These are phyloP conservation scores for Heterodera filipjevi DNA, from an alignment of 2,888 invertebrate genomes.

Conservation along the genomic window DNA sequence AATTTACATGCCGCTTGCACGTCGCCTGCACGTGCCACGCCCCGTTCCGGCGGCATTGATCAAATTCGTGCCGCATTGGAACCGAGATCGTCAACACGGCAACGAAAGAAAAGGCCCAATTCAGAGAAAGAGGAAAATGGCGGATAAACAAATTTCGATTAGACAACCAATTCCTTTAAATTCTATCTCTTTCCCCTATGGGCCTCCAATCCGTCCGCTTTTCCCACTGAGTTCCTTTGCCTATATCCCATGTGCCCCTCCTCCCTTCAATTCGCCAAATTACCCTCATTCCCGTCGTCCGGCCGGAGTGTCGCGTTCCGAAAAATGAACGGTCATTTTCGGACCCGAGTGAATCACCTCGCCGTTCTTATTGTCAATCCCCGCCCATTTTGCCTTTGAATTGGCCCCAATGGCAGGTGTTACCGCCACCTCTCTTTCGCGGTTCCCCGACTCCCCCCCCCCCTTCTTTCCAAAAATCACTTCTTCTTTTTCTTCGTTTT, in stretches of 20 bases:
- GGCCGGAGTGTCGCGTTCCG: neutral
- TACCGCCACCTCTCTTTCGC: too few species aligned
- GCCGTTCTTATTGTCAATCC: neutral
- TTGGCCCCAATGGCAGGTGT: too few species aligned
- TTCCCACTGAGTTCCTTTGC: neutral
- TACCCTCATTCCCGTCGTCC: neutral
- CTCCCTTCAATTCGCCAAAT: neutral
- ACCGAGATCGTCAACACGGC: too few species aligned
- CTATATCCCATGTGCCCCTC: neutral
- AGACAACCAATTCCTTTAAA: neutral
- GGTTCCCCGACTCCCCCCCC: too few species aligned
- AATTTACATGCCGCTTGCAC: neutral
- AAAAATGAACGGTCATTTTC: neutral
- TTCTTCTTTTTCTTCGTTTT: too few species aligned
- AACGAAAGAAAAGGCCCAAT: too few species aligned
- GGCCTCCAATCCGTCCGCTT: neutral
- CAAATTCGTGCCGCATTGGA: too few species aligned
- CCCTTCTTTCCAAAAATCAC: too few species aligned
- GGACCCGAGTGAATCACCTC: neutral
- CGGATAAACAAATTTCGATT: neutral
- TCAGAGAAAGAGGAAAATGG: neutral
- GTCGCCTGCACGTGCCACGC: neutral
- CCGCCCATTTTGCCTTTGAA: too few species aligned
- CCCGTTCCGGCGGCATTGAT: too few species aligned
- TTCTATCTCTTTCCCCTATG: neutral